Base-by-base conservation (phyloP, 2,888 invertebrate genomes). In the Lasioglossum calceatum region DNA sequence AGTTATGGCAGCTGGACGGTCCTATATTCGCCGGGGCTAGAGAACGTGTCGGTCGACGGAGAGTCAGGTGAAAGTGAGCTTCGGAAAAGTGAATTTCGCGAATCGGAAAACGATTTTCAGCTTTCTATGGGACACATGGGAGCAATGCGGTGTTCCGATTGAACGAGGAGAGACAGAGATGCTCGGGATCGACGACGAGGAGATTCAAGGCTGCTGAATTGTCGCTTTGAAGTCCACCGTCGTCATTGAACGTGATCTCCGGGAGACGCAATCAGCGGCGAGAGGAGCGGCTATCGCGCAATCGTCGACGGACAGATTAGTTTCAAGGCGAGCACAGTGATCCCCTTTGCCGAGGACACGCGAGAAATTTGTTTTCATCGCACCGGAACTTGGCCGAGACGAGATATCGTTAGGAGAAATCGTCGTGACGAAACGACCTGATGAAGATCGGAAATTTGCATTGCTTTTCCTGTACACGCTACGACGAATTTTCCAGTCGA, bases 151-250 rank as follows among this genome's bases (percentile, higher is more conserved):
- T 23, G 54, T 54, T 23, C 23, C 54, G 54, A 0, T 54, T 23
- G 54, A 23, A 23, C 54, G 23, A 16, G 47, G 47, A n/a, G 58
- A n/a, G 12, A 58, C 4, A 10, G 16, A 8, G 54, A 10, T 23
- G 64, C 19, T 73, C 61, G 61, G 58, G 73, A 73, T 79, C 75
- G 54, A 44, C 42, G 42, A 73, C 61, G 44, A 16, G n/a, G 76
- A 82, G 61, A 80, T 89, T 90, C 89, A 81, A 84, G 84, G 81
- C 58, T 75, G 47, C 74, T 23, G 32, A 76, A 86, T 81, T n/a
- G 72, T 67, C 67, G 54, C 54, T 61, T 71, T 61, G 32, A 78
- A 70, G 78, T 36, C 32, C 10, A 16, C 82, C 19, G 47, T 27
- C 67, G 71, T 61, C 47, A 12, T 36, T 42, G 67, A 80, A 54